Evolutionary conservation across 2,113 vertebrate species (phyloP).

Genomic region (Trichechus manatus): DNA sequence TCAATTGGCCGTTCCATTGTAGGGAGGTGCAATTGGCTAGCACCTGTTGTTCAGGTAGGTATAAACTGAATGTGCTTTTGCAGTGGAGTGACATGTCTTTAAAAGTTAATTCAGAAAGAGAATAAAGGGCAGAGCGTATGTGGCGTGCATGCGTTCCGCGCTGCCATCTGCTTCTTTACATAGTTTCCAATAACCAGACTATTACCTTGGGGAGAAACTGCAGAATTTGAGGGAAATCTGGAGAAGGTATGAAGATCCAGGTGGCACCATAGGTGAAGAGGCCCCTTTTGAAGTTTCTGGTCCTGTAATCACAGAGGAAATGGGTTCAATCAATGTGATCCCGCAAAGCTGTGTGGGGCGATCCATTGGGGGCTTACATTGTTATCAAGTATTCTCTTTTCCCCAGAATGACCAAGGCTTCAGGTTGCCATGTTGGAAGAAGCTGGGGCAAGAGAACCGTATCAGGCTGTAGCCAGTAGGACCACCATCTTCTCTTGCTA

Average conservation of each 20-base stretch:
- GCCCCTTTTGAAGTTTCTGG: not conserved
- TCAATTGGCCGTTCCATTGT: not conserved
- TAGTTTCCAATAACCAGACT: constrained; percentile 3
- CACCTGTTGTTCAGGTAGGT: constrained; percentile 35
- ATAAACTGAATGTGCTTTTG: constrained; percentile 18
- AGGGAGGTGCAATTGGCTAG: constrained; percentile 59
- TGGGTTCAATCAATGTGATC: not conserved
- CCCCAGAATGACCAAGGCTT: not conserved
- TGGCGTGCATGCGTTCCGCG: constrained; percentile 37
- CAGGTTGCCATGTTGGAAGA: not conserved
- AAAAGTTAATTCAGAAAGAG: constrained; percentile 45
- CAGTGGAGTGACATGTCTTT: constrained; percentile 50
- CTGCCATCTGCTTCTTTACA: not conserved
- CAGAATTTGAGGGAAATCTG: constrained; percentile 38
- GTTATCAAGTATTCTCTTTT: not conserved
- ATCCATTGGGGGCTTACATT: not conserved
- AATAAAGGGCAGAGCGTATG: constrained; percentile 55
- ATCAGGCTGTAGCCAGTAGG: too few relatives aligned
- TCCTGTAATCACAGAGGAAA: not conserved
- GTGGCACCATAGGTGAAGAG: not conserved
- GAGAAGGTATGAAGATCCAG: constrained; percentile 8
- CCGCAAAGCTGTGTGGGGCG: too few relatives aligned
- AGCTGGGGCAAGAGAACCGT: not conserved
- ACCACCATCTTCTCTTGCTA: not conserved
- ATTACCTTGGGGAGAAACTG: constrained; percentile 46